These are phyloP conservation scores for Ariolimax columbianus DNA, from an alignment of 2,888 invertebrate genomes.

Conservation along the genomic window DNA sequence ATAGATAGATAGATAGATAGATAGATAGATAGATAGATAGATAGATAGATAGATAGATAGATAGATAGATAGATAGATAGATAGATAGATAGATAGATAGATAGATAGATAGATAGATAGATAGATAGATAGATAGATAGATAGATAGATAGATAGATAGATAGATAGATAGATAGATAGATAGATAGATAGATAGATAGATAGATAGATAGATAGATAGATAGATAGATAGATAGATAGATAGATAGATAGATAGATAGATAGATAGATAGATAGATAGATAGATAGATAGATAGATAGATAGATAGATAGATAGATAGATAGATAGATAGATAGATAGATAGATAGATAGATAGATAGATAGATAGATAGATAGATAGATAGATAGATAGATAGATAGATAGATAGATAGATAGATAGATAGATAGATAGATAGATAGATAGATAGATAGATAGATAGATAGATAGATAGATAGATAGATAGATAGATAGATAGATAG, in stretches of 20 bases:
- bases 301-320: neutral
- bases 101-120: neutral
- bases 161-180: neutral
- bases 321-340: neutral
- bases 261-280: neutral
- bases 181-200: neutral
- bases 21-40: constrained; percentile 19
- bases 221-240: neutral
- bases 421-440: constrained; percentile 4
- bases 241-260: neutral
- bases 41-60: constrained; percentile 10
- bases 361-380: neutral
- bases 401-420: neutral
- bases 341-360: neutral
- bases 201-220: neutral
- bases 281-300: constrained; percentile 22
- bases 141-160: constrained; percentile 9
- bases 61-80: neutral
- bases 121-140: constrained; percentile 14
- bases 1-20: constrained; percentile 14
- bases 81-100: neutral
- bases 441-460: constrained; percentile 13
- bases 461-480: neutral
- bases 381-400: neutral
- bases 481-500: neutral